Evolutionary conservation across 1,140 invertebrate species (phyloP).

Genomic region (Campoletis sonorensis): DNA sequence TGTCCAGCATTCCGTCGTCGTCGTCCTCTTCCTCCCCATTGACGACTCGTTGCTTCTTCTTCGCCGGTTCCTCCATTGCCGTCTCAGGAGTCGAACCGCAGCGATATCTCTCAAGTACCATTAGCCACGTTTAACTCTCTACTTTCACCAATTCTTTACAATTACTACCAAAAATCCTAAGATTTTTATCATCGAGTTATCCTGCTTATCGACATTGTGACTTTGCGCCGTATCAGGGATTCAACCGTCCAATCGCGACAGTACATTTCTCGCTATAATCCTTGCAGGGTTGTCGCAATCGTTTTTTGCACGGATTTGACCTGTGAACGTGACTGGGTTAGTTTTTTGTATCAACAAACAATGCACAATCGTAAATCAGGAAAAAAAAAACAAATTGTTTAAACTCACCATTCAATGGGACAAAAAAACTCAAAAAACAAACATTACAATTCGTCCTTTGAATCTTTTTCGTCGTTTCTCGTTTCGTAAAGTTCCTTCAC

Average conservation of each 20-base stretch:
- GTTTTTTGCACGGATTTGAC: background rate
- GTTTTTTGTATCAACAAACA: background rate
- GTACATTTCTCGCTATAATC: background rate
- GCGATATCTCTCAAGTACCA: conserved; percentile 66
- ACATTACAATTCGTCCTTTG: background rate
- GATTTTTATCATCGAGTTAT: conserved; percentile 43
- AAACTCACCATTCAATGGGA: background rate
- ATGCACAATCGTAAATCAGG: background rate
- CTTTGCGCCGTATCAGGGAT: background rate
- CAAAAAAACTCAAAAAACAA: background rate
- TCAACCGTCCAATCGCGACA: background rate
- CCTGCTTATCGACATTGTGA: conserved; percentile 35
- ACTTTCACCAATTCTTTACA: background rate
- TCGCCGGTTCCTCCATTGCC: conserved; percentile 83
- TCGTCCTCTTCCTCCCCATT: conserved; percentile 73
- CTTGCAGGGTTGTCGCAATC: background rate
- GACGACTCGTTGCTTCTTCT: conserved; percentile 84
- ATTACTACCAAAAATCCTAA: background rate
- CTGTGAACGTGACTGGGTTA: background rate
- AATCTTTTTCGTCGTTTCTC: background rate
- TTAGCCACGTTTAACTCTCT: conserved; percentile 55
- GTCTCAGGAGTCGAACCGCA: conserved; percentile 60
- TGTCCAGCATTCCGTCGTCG: conserved; percentile 77
- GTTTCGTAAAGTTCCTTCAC: too few species aligned
- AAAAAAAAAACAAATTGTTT: background rate